Conservation (phyloP, 53 echinoderm and acorn worm genomes). For the Henricia sp. region DNA sequence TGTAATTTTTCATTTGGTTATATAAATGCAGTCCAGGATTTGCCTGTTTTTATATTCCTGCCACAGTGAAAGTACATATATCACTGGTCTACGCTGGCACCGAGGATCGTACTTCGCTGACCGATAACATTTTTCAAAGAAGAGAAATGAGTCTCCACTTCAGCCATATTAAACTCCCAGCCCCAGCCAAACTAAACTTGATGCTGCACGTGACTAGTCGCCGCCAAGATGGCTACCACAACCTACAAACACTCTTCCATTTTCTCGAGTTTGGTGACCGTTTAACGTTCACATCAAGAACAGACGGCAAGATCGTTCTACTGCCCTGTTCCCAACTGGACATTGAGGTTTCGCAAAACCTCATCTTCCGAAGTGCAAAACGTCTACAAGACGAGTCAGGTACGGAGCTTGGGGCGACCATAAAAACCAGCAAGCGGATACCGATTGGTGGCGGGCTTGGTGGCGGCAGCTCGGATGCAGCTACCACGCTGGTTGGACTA, state of each 20-base stretch:
- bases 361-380: constrained; percentile 32
- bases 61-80: neutral
- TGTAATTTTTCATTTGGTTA: neutral
- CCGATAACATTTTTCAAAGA: neutral
- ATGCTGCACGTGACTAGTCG: constrained; percentile 42
- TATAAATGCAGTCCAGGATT: neutral
- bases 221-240: constrained; percentile 50
- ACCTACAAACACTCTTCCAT: constrained; percentile 48
- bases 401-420: constrained; percentile 19
- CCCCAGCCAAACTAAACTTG: constrained; percentile 46
- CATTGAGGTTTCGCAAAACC: constrained; percentile 17
- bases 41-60: neutral
- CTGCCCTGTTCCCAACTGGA: neutral
- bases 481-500: constrained; percentile 28
- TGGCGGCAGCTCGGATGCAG: constrained; percentile 40
- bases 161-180: constrained; percentile 38
- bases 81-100: neutral
- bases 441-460: constrained; percentile 41
- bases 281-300: constrained; percentile 23
- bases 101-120: neutral
- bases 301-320: constrained; percentile 22
- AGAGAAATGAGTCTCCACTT: constrained; percentile 20
- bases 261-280: constrained; percentile 53
- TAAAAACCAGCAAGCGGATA: constrained; percentile 26
- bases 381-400: constrained; percentile 34